Conservation (phyloP, 2,797 vertebrate genomes). For the Pipistrellus kuhlii region DNA sequence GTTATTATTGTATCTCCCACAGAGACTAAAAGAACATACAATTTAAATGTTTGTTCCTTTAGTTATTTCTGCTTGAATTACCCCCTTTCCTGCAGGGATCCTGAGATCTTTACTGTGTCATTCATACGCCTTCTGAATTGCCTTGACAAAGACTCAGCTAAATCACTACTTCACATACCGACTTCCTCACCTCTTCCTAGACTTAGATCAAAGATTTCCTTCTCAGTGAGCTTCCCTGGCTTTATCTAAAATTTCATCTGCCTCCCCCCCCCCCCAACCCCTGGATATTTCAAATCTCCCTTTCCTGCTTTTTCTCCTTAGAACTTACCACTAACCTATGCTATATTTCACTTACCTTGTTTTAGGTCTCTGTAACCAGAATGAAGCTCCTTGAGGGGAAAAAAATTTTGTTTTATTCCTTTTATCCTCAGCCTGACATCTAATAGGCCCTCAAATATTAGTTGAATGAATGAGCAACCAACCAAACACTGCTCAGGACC, state of each 20-base stretch:
- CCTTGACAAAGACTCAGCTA: background rate
- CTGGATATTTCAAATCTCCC: background rate
- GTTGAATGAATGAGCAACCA: background rate
- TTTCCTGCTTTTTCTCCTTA: constrained; percentile 22
- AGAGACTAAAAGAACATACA: constrained; percentile 30
- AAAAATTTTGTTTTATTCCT: background rate
- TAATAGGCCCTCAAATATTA: background rate
- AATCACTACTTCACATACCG: background rate
- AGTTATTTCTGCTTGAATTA: constrained; percentile 28
- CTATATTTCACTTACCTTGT: background rate
- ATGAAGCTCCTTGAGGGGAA: background rate
- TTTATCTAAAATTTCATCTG: background rate
- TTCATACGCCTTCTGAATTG: background rate
- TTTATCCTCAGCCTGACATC: background rate
- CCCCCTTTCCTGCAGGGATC: background rate
- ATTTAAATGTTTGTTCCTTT: background rate
- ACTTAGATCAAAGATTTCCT: constrained; percentile 14
- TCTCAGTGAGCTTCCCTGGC: background rate
- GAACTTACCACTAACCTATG: background rate
- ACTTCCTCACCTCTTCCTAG: background rate
- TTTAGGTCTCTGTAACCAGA: constrained; percentile 18
- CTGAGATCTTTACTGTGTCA: background rate
- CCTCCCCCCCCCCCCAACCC: background rate
- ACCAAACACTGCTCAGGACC: background rate
- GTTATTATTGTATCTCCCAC: background rate